Conservation (phyloP, 1,140 invertebrate species). For the Nasonia giraulti region DNA sequence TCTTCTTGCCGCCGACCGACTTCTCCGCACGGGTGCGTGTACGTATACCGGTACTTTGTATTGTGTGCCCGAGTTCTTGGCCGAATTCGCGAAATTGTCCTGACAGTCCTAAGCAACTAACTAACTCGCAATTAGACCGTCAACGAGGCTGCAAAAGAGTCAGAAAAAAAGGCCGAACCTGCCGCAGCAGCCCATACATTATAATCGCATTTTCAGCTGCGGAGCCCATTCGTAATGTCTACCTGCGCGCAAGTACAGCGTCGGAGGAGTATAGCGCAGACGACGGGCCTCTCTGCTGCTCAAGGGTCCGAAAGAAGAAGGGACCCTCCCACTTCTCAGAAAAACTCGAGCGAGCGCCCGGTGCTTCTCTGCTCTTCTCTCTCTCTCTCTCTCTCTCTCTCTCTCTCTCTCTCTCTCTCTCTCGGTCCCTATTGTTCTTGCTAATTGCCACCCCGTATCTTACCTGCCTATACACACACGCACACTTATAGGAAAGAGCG, state of each 20-base stretch:
- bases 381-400: neutral
- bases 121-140: slow-evolving; percentile 12
- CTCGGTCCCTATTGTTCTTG: slow-evolving; percentile 66
- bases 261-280: neutral
- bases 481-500: neutral
- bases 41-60: too few species aligned
- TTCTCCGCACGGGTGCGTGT: neutral
- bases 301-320: slow-evolving; percentile 39
- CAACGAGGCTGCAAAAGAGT: neutral
- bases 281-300: too few species aligned
- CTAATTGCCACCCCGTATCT: slow-evolving; percentile 66
- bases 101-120: neutral
- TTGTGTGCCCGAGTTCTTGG: too few species aligned
- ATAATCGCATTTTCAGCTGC: slow-evolving; percentile 43
- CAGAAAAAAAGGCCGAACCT: neutral
- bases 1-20: neutral
- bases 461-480: neutral
- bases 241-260: neutral
- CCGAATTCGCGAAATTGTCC: neutral
- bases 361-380: neutral
- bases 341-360: slow-evolving; percentile 55
- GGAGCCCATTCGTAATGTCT: neutral
- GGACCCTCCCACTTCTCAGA: slow-evolving; percentile 64
- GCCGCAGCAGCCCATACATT: slow-evolving; percentile 13
- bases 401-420: neutral